Conservation (phyloP, 2,797 vertebrate genomes). For the Phrynocephalus vlangalii region DNA sequence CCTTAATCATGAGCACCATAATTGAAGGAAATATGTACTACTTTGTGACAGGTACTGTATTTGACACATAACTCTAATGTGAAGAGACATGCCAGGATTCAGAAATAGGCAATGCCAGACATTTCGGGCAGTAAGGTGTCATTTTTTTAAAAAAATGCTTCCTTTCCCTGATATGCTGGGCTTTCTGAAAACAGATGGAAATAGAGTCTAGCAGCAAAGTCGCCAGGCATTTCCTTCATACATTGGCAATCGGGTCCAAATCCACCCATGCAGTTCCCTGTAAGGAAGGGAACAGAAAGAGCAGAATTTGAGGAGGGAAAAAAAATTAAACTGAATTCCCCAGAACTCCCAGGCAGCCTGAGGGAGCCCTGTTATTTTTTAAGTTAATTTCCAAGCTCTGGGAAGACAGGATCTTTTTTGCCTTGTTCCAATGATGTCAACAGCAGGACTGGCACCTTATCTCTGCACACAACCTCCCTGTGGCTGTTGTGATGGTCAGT, state of each 20-base stretch:
- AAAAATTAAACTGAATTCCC: no score
- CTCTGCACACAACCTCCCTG: fast-evolving
- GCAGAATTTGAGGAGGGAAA: no score
- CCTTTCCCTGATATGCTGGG: no score
- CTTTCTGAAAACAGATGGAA: no score
- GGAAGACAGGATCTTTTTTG: not conserved
- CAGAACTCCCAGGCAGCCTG: no score
- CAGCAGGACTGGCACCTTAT: not conserved
- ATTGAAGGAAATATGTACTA: not conserved
- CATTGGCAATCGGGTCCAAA: not conserved
- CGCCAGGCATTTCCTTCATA: not conserved
- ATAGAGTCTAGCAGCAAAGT: not conserved
- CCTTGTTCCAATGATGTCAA: not conserved
- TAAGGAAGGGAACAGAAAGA: not conserved
- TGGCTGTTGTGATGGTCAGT: not conserved
- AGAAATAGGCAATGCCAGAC: not conserved
- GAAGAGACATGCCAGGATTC: not conserved
- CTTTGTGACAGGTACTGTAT: not conserved
- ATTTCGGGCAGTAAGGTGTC: not conserved
- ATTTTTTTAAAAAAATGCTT: not conserved
- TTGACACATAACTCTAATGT: not conserved
- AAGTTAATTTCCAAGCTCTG: no score
- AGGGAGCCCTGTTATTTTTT: no score
- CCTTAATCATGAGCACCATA: not conserved
- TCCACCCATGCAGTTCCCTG: not conserved